Base-by-base conservation (phyloP, 2,797 vertebrate genomes). In the Kryptopterus vitreolus region DNA sequence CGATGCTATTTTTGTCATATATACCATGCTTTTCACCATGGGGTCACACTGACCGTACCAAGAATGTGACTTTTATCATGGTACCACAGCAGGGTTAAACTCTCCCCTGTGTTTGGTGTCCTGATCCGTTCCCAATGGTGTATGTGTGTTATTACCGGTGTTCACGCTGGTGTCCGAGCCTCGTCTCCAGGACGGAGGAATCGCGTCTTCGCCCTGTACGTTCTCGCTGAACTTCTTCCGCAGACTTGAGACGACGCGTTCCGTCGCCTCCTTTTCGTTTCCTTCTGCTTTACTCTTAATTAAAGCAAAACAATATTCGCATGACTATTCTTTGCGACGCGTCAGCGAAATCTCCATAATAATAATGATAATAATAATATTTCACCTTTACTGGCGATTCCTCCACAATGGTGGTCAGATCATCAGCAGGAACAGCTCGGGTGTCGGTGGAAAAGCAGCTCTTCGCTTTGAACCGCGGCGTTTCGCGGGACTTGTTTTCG, bases 201-300 rank as follows among this genome's bases (percentile, higher is more conserved):
- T 55, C 0, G 93, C 86, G 3, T 86, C 91, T 66, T 81, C 88
- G 59, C 85, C 91, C 89, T 95, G 97, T 84, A 96, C 92, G 43
- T 94, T 90, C 80, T 97, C 96, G 89, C 96, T 98, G 89, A 96
- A 98, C 83, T 94, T 95, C 26, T 96, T 94, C 0, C 95, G 96
- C 87, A 99, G 90, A 85, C 96, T 91, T 48, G 94, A 95, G 46
- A 99, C 97, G 0, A 48, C 76, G 22, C 95, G 78, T 0, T 88
- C 83, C 50, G 13, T 31, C 0, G 88, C 84, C 0, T 53, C 35
- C 7, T 7, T 80, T 68, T 81, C 81, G 0, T 68, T 50, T 10
- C 81, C 85, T 90, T 77, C 77, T 38, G 57, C 31, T 57, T 31
- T 35, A 38, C 31, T 22, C 52, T 73, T 35, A 73, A 53, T 53